Conservation (phyloP, 2,888 invertebrate species). For the Parascotia fuliginaria region DNA sequence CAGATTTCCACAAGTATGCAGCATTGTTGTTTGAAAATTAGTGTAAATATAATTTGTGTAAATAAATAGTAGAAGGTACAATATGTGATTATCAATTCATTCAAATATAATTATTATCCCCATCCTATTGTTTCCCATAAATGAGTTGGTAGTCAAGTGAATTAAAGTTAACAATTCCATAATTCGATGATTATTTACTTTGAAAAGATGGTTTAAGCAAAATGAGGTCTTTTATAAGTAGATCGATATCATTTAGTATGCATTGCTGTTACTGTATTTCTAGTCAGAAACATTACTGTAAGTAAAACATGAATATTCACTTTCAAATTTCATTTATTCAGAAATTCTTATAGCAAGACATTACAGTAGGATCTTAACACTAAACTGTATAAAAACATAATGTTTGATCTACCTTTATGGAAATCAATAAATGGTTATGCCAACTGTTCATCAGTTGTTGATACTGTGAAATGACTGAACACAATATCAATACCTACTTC, state of each 20-base stretch:
- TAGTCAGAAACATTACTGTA: slow-evolving; percentile 3
- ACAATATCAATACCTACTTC: slow-evolving; percentile 10
- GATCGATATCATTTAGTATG: too few relatives aligned
- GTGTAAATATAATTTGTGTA: slow-evolving; percentile 2
- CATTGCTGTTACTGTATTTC: not conserved
- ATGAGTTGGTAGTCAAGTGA: too few relatives aligned
- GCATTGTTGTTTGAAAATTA: slow-evolving; percentile 61
- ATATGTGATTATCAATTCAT: too few relatives aligned
- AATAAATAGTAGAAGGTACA: too few relatives aligned
- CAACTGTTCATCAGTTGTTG: slow-evolving; percentile 10
- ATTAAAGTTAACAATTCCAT: too few relatives aligned
- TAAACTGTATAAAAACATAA: slow-evolving; percentile 62
- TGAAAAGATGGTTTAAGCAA: too few relatives aligned
- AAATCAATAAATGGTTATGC: slow-evolving; percentile 14
- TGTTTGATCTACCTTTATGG: slow-evolving; percentile 41
- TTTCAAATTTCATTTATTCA: slow-evolving; percentile 74
- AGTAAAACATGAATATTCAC: slow-evolving; percentile 47
- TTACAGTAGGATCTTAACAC: slow-evolving; percentile 68
- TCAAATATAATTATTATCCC: too few relatives aligned
- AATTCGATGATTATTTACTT: too few relatives aligned
- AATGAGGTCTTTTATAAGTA: too few relatives aligned
- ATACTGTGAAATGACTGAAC: slow-evolving; percentile 19
- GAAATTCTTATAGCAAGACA: slow-evolving; percentile 67
- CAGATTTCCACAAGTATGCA: slow-evolving; percentile 87
- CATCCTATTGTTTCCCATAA: too few relatives aligned